Percentiles rank a stretch among this genome's conserved stretches.
phyloP scores from a whole-genome alignment of 2,888 invertebrate species.

The Chymomyza caudatula region DNA sequence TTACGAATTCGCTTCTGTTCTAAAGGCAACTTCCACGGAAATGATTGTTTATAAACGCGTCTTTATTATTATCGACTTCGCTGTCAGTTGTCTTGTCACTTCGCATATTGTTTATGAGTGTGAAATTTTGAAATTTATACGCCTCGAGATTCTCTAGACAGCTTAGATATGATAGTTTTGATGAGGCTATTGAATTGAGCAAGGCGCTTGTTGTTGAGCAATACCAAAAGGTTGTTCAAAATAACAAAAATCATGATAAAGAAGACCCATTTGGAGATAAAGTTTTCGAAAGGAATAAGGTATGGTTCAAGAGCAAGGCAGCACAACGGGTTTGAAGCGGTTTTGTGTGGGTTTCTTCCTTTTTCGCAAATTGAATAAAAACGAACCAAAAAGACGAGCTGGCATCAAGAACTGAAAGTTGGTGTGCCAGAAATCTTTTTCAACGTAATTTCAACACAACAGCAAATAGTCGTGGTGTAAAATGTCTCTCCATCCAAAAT shows the following conservation, averaged over 20 bases:
- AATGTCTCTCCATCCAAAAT: too few relatives aligned
- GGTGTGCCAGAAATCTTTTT: too few relatives aligned
- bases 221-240: background rate
- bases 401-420: too few relatives aligned
- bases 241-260: background rate
- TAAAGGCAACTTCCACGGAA: slow-evolving; percentile 1
- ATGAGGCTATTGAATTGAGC: background rate
- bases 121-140: slow-evolving; percentile 2
- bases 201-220: background rate
- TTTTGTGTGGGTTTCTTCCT: background rate
- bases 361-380: background rate
- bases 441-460: too few relatives aligned
- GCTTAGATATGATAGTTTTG: background rate
- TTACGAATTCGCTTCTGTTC: background rate
- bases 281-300: background rate
- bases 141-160: background rate
- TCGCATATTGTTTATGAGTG: slow-evolving; percentile 55
- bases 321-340: background rate
- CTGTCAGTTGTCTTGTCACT: slow-evolving; percentile 61
- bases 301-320: background rate
- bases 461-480: too few relatives aligned
- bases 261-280: background rate
- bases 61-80: slow-evolving; percentile 51
- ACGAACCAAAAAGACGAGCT: too few relatives aligned
- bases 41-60: slow-evolving; percentile 32